These are phyloP conservation scores for Dryococelus australis DNA, from an alignment of 2,888 invertebrate genomes.

Conservation along the genomic window DNA sequence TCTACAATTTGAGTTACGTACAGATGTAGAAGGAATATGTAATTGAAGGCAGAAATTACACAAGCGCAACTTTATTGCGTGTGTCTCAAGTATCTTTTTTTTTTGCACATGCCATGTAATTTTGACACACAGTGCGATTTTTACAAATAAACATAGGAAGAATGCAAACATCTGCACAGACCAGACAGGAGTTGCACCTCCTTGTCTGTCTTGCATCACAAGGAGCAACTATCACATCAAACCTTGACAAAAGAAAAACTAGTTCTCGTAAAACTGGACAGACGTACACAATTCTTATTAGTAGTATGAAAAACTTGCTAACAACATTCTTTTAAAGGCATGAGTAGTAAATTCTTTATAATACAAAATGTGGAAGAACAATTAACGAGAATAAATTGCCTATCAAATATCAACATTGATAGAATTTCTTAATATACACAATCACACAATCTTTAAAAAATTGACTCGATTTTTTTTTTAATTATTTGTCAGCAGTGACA, in stretches of 20 bases:
- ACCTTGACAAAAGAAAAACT: neutral
- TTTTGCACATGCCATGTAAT: neutral
- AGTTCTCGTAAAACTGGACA: neutral
- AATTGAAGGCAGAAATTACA: neutral
- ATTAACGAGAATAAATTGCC: constrained; percentile 11
- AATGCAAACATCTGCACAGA: neutral
- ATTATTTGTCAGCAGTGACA: neutral
- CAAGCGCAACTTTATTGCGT: neutral
- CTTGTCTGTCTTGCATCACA: neutral
- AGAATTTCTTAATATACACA: constrained; percentile 9
- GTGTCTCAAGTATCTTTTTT: neutral
- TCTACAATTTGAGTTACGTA: neutral
- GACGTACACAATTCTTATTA: neutral
- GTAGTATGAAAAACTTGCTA: constrained; percentile 3
- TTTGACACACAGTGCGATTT: neutral
- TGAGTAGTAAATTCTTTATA: constrained; percentile 3
- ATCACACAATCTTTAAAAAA: constrained; percentile 12
- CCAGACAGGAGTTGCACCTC: neutral
- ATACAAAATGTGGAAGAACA: constrained; percentile 1
- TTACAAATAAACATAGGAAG: neutral
- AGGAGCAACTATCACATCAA: neutral
- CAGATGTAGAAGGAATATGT: neutral
- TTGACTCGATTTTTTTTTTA: neutral
- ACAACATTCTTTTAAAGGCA: neutral
- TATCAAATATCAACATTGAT: constrained; percentile 16